Percentiles rank a stretch among this genome's conserved stretches.
Conservation (phyloP, 2,888 invertebrate genomes). For the Lasioglossum figueresi region DNA sequence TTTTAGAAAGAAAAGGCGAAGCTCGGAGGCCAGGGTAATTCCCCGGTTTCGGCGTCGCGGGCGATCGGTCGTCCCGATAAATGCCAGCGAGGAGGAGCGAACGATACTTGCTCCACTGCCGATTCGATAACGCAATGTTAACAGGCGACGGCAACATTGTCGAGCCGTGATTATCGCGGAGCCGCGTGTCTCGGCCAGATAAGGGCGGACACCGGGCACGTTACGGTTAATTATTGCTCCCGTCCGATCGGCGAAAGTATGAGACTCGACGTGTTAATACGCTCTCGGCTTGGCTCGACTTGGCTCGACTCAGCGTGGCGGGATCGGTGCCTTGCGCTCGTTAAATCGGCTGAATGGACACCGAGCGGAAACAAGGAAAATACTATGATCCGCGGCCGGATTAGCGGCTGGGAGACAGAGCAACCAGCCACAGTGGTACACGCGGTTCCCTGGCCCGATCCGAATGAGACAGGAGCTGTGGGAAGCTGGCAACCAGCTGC, state of each 20-base stretch:
- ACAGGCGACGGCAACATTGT: conserved; percentile 61
- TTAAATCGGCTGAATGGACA: conserved; percentile 38
- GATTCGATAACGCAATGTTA: conserved; percentile 60
- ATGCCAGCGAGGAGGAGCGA: conserved; percentile 1
- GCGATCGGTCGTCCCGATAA: conserved; percentile 43
- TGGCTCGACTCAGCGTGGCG: neutral
- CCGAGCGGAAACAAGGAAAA: conserved; percentile 34
- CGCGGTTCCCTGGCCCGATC: neutral
- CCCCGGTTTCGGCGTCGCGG: conserved; percentile 28
- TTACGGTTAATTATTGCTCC: conserved; percentile 54
- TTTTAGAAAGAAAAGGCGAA: neutral
- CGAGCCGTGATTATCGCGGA: conserved; percentile 65
- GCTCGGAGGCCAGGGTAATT: neutral
- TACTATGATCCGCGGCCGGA: conserved; percentile 27
- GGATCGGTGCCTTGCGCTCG: conserved; percentile 23
- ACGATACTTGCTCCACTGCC: conserved; percentile 26
- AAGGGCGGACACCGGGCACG: conserved; percentile 31
- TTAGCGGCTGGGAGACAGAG: neutral
- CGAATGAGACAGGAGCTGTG: neutral
- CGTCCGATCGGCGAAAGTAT: conserved; percentile 42
- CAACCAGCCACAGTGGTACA: neutral
- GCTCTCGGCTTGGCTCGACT: neutral
- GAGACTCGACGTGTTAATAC: conserved; percentile 38
- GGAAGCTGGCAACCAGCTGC: neutral
- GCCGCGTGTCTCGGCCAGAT: conserved; percentile 67